Evolutionary conservation across 2,888 invertebrate species (phyloP).

Genomic region (Parelbella ahira): DNA sequence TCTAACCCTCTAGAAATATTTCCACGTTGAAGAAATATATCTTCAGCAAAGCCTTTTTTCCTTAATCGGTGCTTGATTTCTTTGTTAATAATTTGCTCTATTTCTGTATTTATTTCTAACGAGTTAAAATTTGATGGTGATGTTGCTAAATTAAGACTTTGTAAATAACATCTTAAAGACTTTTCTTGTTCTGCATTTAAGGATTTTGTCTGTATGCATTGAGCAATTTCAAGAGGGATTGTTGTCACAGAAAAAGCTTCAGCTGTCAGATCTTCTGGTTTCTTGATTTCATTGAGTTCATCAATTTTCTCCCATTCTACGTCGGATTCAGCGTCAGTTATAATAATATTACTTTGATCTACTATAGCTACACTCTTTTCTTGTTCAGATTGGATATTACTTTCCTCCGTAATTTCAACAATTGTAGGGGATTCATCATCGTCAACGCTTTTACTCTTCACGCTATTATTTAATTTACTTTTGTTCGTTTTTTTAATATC

Average conservation of each 20-base stretch:
- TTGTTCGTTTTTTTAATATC: constrained; percentile 52
- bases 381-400: constrained; percentile 37
- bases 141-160: constrained; percentile 77
- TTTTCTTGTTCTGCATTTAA: constrained; percentile 81
- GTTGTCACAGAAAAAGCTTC: constrained; percentile 62
- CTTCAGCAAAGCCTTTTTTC: constrained; percentile 64
- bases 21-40: constrained; percentile 60
- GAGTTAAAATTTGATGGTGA: constrained; percentile 60
- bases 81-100: constrained; percentile 65
- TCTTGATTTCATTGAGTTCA: constrained; percentile 42
- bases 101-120: constrained; percentile 67
- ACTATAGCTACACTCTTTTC: constrained; percentile 52
- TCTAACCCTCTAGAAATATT: constrained; percentile 85
- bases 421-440: constrained; percentile 69
- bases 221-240: constrained; percentile 63
- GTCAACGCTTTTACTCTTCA: constrained; percentile 75
- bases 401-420: constrained; percentile 61
- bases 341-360: constrained; percentile 73
- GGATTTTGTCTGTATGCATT: constrained; percentile 58
- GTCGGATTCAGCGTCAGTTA: constrained; percentile 84
- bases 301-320: constrained; percentile 80
- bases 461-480: constrained; percentile 48
- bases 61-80: constrained; percentile 66
- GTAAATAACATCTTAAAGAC: constrained; percentile 76
- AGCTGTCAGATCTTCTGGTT: constrained; percentile 44